Conservation (phyloP, 37 sponge, comb jelly and placozoan genomes). For the Bolinopsis microptera region DNA sequence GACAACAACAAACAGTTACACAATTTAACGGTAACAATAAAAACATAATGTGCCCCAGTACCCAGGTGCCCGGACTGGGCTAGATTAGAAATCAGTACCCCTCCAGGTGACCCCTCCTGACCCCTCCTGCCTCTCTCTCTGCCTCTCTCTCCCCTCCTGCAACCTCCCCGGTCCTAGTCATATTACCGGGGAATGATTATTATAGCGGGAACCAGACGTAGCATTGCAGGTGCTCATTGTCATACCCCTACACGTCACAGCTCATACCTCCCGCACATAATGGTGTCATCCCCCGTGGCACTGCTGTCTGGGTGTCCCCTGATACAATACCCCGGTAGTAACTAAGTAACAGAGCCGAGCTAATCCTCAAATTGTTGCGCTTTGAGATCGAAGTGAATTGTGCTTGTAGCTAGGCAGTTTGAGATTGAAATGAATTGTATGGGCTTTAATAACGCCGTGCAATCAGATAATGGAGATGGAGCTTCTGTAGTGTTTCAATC, state of each 20-base stretch:
- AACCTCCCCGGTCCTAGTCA: background rate
- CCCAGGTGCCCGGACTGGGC: background rate
- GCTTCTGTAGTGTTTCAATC: background rate
- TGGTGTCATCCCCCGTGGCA: background rate
- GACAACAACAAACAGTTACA: background rate
- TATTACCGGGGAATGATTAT: background rate
- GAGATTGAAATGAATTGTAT: too few species aligned
- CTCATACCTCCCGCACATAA: background rate
- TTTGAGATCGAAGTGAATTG: too few species aligned
- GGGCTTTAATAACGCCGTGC: background rate
- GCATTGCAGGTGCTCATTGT: background rate
- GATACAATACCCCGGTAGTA: background rate
- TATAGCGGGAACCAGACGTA: background rate
- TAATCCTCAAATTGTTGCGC: background rate
- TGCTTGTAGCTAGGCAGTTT: too few species aligned
- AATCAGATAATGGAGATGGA: background rate
- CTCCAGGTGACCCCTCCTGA: background rate
- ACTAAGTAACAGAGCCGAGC: background rate
- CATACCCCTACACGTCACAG: background rate
- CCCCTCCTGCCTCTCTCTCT: background rate
- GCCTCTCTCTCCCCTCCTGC: background rate
- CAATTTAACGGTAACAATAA: background rate
- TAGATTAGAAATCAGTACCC: background rate
- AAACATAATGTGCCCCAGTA: background rate
- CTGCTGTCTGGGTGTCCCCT: background rate